Conservation (phyloP, 2,888 invertebrate species). For the Epirrhoe alternata region DNA sequence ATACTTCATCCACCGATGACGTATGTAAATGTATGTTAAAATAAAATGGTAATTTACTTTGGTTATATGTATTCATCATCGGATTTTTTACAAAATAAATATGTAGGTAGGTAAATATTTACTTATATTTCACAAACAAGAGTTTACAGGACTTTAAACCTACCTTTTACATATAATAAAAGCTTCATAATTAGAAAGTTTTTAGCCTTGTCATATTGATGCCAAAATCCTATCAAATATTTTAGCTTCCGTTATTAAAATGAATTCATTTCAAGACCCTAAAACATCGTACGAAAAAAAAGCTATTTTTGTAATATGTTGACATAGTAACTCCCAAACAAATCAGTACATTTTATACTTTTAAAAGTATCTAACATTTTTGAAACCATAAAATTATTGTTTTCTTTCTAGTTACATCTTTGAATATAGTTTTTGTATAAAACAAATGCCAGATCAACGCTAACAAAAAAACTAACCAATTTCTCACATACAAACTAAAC, state of each 20-base stretch:
- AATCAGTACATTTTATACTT: too few relatives aligned
- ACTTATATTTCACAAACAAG: neutral
- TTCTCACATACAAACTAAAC: conserved; percentile 9
- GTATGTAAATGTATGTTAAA: neutral
- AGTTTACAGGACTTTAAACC: neutral
- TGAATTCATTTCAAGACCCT: too few relatives aligned
- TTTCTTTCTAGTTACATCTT: too few relatives aligned
- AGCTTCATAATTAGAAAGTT: neutral
- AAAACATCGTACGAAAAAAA: too few relatives aligned
- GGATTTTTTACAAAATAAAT: neutral
- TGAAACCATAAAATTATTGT: too few relatives aligned
- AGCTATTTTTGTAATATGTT: too few relatives aligned
- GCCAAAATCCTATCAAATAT: too few relatives aligned
- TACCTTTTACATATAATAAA: neutral
- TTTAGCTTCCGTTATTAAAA: too few relatives aligned
- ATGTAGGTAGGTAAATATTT: too few relatives aligned
- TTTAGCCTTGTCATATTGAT: too few relatives aligned
- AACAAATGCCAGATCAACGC: neutral
- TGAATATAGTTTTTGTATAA: neutral
- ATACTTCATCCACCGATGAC: neutral
- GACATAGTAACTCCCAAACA: too few relatives aligned
- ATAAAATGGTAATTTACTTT: neutral
- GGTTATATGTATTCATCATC: conserved; percentile 10
- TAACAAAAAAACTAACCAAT: conserved; percentile 9
- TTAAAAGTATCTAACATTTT: too few relatives aligned